These are phyloP conservation scores for Heliconius cydno DNA, from an alignment of 2,888 invertebrate genomes.

Conservation along the genomic window DNA sequence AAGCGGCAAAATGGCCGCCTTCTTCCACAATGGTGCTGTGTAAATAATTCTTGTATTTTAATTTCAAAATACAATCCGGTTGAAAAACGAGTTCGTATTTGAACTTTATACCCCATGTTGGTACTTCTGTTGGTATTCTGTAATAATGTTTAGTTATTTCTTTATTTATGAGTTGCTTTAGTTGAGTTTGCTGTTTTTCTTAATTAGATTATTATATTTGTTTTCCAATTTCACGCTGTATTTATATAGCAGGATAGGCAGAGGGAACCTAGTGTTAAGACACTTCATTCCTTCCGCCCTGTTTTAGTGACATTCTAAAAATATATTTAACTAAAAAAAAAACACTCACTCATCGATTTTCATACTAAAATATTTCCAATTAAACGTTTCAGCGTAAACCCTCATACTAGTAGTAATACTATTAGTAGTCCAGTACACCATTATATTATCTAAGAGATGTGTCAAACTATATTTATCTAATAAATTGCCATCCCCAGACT, in stretches of 20 bases:
- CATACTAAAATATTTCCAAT: constrained; percentile 53
- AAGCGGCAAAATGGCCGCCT: constrained; percentile 94
- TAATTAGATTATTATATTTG: too few species aligned
- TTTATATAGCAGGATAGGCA: not conserved
- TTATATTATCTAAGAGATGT: constrained; percentile 79
- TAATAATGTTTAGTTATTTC: constrained; percentile 6
- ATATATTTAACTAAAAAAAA: not conserved
- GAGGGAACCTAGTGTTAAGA: not conserved
- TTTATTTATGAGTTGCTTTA: too few species aligned
- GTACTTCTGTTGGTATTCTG: constrained; percentile 87
- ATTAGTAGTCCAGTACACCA: constrained; percentile 82
- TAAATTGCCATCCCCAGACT: constrained; percentile 86
- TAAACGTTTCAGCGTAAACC: constrained; percentile 85
- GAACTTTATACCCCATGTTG: constrained; percentile 89
- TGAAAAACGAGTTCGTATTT: constrained; percentile 86
- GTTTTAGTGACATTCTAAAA: not conserved
- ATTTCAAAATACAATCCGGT: constrained; percentile 83
- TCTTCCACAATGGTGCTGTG: constrained; percentile 85
- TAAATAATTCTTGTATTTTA: constrained; percentile 86
- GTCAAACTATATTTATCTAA: constrained; percentile 70
- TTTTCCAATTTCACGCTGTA: too few species aligned
- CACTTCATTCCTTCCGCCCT: not conserved
- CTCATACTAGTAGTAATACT: constrained; percentile 78
- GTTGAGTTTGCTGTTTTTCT: too few species aligned
- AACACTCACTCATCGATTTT: constrained; percentile 65